A percentile compares a stretch with the other conserved stretches of the same genome.
These are phyloP conservation scores for Spilarctia lutea DNA, from an alignment of 2,888 invertebrate species.

Conservation along the genomic window DNA sequence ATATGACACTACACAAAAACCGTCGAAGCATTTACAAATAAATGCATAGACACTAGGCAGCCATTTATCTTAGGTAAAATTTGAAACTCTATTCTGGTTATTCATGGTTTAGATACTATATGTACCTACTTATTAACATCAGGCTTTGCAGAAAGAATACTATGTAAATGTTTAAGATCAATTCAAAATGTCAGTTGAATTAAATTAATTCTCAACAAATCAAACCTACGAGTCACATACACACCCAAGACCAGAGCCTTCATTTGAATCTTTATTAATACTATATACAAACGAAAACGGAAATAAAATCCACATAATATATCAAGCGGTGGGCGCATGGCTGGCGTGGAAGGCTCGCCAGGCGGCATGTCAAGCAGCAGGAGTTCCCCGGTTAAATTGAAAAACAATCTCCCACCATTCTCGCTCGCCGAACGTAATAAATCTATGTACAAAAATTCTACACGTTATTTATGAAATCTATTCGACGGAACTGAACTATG, in stretches of 20 bases:
- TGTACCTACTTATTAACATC: neutral
- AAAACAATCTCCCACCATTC: slow-evolving; percentile 87
- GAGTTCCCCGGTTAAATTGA: slow-evolving; percentile 84
- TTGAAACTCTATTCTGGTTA: neutral
- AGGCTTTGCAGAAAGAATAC: neutral
- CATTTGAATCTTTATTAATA: slow-evolving; percentile 42
- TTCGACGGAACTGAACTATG: slow-evolving; percentile 74
- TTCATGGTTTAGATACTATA: neutral
- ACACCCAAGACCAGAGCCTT: slow-evolving; percentile 3
- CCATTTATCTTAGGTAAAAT: no score
- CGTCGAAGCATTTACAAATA: neutral
- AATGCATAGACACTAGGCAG: neutral
- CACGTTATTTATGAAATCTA: slow-evolving; percentile 86
- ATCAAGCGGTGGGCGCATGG: slow-evolving; percentile 60
- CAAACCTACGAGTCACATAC: neutral
- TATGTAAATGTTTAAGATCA: neutral
- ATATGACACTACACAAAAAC: neutral
- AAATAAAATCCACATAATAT: slow-evolving; percentile 56
- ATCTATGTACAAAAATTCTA: slow-evolving; percentile 87
- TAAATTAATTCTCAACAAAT: neutral
- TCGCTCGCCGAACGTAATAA: slow-evolving; percentile 86
- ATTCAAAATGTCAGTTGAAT: neutral
- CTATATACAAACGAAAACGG: slow-evolving; percentile 50
- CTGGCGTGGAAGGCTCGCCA: slow-evolving; percentile 66
- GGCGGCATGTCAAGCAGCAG: slow-evolving; percentile 84